A percentile compares a stretch with the other conserved stretches of the same genome.
Conservation (phyloP, 92 coral and sea anemone genomes). For the Isaurus tuberculatus region DNA sequence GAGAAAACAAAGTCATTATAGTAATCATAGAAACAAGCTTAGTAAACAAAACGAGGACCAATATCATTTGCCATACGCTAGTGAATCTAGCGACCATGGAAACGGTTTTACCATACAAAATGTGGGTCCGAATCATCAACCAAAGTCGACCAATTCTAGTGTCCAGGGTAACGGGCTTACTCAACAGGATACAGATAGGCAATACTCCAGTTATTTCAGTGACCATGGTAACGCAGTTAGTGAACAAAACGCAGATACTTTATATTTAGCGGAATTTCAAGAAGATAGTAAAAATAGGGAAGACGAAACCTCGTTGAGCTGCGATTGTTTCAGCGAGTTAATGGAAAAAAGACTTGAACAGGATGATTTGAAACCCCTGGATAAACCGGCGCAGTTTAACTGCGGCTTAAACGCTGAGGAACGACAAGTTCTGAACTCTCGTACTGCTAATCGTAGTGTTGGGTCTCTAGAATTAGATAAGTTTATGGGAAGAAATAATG, state of each 20-base stretch:
- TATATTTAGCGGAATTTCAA: not conserved
- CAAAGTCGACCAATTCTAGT: not conserved
- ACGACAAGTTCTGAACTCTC: not conserved
- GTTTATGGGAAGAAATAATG: not conserved
- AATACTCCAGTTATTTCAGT: not conserved
- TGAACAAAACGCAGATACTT: too few relatives aligned
- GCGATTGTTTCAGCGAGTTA: conserved; percentile 25
- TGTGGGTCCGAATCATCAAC: not conserved
- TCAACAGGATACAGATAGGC: too few relatives aligned
- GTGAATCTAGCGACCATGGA: too few relatives aligned
- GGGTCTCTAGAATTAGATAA: not conserved
- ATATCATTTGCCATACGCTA: not conserved
- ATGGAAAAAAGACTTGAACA: not conserved
- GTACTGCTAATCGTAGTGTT: not conserved
- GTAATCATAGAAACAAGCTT: too few relatives aligned
- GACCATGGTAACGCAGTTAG: not conserved
- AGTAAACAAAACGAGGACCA: not conserved
- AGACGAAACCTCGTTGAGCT: conserved; percentile 2
- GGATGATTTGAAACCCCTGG: not conserved
- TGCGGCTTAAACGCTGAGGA: not conserved
- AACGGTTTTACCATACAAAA: not conserved
- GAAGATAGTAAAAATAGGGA: not conserved
- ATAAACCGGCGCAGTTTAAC: not conserved
- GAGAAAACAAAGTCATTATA: not conserved
- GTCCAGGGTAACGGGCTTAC: not conserved